Evolutionary conservation across 2,797 vertebrate genomes (phyloP), one percentile per base, ranked within the genome.

Genomic region (Hirundo rustica): DNA sequence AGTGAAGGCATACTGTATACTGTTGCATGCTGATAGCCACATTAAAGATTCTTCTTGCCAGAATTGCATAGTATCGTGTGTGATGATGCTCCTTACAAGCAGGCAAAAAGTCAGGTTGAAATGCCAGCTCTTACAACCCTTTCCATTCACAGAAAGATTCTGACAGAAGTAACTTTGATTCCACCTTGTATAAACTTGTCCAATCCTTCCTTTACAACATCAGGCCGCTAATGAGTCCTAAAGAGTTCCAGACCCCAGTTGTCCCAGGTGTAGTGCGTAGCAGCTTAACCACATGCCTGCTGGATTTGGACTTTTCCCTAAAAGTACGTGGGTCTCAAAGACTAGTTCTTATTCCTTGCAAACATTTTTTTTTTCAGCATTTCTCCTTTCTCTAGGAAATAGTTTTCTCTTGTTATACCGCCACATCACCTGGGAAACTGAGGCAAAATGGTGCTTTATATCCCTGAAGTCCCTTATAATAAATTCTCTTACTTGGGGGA

Each of bases 21-120:
- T 85, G 67, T 61, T 89, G 53, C 65, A 38, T 57, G 44, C 58
- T 92, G 84, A 93, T 94, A 92, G 86, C 86, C 65, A 75, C 91
- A 83, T 94, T 65, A 96, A 94, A 94, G 84, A 68, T 71, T 55
- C 17, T 87, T 82, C 54, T 70, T 81, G 68, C 54, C 77, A 87
- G 71, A 87, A 62, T 16, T 91, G 20, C 36, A 68, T n/a, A 12
- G 5, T 68, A 36, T 85, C 42, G 77, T 85, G 21, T 47, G 38
- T 94, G 44, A 58, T 85, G 42, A 34, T 77, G 32, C 22, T 95
- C 5, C 32, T 64, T 79, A n/a, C 26, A 76, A 79, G 80, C 53
- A 88, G 25, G 88, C 77, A 51, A 91, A 60, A 89, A 85, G 45
- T 57, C 17, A 44, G 8, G n/a, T 71, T 95, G 71, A 86, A 90